phyloP scores from a whole-genome alignment of 2,888 invertebrate species.

The Drosophila kuntzei region DNA sequence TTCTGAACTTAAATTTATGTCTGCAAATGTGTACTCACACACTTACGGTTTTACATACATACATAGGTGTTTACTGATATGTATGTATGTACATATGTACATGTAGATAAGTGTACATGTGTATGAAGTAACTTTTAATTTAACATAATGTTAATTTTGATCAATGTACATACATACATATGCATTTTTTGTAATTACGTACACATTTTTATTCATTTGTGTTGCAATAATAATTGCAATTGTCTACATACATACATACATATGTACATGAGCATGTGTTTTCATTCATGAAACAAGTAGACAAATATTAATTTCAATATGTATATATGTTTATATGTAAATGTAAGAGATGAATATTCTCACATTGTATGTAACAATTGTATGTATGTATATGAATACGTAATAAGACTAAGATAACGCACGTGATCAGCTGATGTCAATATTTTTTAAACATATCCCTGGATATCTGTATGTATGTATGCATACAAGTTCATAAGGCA shows the following conservation, averaged over 20 bases:
- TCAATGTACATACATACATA: constrained; percentile 7
- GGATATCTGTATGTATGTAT: too few species aligned
- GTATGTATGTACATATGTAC: neutral
- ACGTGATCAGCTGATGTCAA: constrained; percentile 8
- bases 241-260: constrained; percentile 9
- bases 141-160: constrained; percentile 2
- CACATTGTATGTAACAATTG: too few species aligned
- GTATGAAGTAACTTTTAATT: constrained; percentile 16
- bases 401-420: constrained; percentile 5
- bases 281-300: constrained; percentile 5
- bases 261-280: neutral
- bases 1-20: neutral
- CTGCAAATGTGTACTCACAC: neutral
- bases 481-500: too few species aligned
- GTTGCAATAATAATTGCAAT: too few species aligned
- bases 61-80: too few species aligned
- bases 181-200: too few species aligned
- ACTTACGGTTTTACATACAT: too few species aligned
- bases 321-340: too few species aligned
- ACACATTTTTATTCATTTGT: too few species aligned
- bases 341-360: too few species aligned
- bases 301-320: neutral
- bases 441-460: neutral
- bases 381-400: neutral
- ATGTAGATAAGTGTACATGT: constrained; percentile 2